Evolutionary conservation across 2,797 vertebrate genomes (phyloP), one percentile per base, ranked within the genome.

Genomic region (Antrozous pallidus): DNA sequence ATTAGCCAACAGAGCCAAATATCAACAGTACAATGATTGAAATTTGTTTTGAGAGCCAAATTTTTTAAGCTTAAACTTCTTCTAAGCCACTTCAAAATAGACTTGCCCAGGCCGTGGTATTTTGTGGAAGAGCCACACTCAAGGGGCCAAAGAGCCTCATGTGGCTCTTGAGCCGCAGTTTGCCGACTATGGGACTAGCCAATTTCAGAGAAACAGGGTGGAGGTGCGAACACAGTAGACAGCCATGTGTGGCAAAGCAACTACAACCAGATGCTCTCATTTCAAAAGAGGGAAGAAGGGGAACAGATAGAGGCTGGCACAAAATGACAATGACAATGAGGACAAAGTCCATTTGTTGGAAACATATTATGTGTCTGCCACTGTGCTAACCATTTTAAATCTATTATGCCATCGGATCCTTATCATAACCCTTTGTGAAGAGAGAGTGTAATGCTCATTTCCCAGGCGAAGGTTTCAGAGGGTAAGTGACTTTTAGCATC

Each of bases 281-380:
- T 31, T 61, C 71, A 47, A 42, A 73, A 6, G 11, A 42, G n/a
- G 8, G 14, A 18, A 67, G 40, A 45, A 0, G 6, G 3, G 42
- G 11, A 18, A 49, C 28, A 86, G 33, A 18, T 8, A 45, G 17
- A 3, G 6, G 2, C 2, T 51, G 38, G 16, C 14, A 26, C 16
- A 1, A 9, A 1, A 14, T 26, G 82, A 3, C 1, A 7, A n/a
- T 18, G 42, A 47, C 16, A 51, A 17, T 3, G 6, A 17, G 20
- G 3, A 45, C 9, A 8, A 38, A 5, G 2, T 33, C 8, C 22
- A 51, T 45, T n/a, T 13, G 11, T 1, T 18, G 74, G 71, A 61
- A 63, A 65, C 4, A 18, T 28, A 31, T 3, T 18, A 8, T n/a
- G n/a, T 74, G 38, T 38, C 77, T 28, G 36, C n/a, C 74, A 40